Conservation (phyloP, 37 sponge, comb jelly and placozoan species). For the Amphimedon queenslandica region DNA sequence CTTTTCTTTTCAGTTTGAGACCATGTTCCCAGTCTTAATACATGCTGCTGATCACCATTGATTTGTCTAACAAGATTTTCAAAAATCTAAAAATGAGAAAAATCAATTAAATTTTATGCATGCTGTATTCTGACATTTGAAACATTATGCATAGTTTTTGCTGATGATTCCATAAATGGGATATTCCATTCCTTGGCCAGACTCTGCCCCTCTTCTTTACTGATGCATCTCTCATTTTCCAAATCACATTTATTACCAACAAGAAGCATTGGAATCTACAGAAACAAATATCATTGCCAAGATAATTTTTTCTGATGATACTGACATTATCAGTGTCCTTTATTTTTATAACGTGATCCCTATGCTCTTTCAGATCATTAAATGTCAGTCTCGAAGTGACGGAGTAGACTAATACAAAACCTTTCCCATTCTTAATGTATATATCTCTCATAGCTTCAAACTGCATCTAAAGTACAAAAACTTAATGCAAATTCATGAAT, state of each 20-base stretch:
- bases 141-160: conserved; percentile 93
- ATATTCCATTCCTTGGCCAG: conserved; percentile 72
- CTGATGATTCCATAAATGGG: conserved; percentile 94
- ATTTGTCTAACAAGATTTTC: no score
- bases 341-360: conserved; percentile 95
- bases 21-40: no score
- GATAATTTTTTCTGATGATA: not conserved
- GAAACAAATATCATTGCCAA: not conserved
- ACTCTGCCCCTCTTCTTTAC: conserved; percentile 94
- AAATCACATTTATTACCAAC: conserved; percentile 99
- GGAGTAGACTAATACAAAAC: conserved; percentile 97
- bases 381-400: conserved; percentile 98
- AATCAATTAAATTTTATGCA: no score
- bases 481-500: no score
- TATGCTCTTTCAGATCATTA: conserved; percentile 89
- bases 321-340: conserved; percentile 96
- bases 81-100: no score
- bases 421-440: conserved; percentile 99
- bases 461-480: conserved; percentile 97
- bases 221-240: conserved; percentile 96
- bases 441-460: conserved; percentile 99
- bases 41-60: no score
- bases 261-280: conserved; percentile 93
- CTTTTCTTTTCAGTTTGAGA: no score
- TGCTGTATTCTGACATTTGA: conserved; percentile 76